Percentiles rank a stretch among this genome's conserved stretches.
Conservation (phyloP, 1,140 invertebrate genomes). For the Panulirus ornatus region DNA sequence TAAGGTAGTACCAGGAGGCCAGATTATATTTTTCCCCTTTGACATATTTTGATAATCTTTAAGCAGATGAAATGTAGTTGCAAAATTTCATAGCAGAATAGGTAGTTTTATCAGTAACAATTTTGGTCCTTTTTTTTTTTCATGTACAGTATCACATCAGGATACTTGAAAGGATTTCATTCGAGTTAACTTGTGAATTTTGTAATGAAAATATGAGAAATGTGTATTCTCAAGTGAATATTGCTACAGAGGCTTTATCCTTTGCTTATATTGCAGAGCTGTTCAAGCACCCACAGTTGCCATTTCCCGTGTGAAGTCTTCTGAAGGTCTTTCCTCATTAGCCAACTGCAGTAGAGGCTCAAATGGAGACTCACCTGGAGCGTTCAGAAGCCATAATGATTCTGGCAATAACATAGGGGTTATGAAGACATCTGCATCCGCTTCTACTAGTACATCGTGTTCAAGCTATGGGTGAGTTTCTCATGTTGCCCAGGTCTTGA, state of each 20-base stretch:
- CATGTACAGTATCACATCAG: no score
- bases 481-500: no score
- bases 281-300: constrained; percentile 30
- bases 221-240: neutral
- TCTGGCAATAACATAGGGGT: neutral
- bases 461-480: constrained; percentile 6
- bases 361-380: constrained; percentile 3
- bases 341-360: neutral
- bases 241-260: neutral
- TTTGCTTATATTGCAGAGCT: neutral
- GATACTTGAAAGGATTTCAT: no score
- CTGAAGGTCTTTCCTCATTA: neutral
- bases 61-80: neutral
- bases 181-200: no score
- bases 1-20: neutral
- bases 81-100: neutral
- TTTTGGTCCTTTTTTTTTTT: no score
- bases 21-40: neutral
- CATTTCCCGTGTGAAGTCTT: constrained; percentile 5
- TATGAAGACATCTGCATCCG: neutral
- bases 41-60: neutral
- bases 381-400: neutral
- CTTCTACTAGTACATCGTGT: constrained; percentile 4
- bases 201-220: no score
- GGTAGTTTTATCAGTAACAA: neutral